phyloP scores from a whole-genome alignment of 2,888 invertebrate genomes.

The Hartigia nigra region DNA sequence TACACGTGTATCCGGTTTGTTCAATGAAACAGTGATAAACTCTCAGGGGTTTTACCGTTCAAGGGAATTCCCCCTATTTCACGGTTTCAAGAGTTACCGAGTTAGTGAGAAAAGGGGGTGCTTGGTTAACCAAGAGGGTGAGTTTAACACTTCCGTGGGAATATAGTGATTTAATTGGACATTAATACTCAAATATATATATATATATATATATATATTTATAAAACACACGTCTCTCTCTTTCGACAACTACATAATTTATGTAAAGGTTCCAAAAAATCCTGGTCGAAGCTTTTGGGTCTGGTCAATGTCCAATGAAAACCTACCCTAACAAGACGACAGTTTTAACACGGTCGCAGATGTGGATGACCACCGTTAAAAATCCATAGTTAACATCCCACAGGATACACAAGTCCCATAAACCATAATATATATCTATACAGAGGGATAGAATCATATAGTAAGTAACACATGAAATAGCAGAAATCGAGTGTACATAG shows the following conservation, averaged over 20 bases:
- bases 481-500: not conserved
- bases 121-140: constrained; percentile 1
- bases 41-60: not conserved
- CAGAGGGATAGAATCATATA: not conserved
- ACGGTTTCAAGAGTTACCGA: not conserved
- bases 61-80: not conserved
- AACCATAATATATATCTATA: not conserved
- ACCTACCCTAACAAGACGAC: constrained; percentile 33
- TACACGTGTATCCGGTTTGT: not conserved
- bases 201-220: constrained; percentile 11
- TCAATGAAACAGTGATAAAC: not conserved
- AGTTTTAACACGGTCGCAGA: constrained; percentile 40
- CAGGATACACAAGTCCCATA: constrained; percentile 3
- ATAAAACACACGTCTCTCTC: constrained; percentile 1
- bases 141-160: constrained; percentile 28
- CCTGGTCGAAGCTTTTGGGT: not conserved
- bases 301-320: constrained; percentile 30
- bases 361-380: constrained; percentile 36
- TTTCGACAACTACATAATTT: not conserved
- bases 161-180: constrained; percentile 25
- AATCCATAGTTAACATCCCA: constrained; percentile 1
- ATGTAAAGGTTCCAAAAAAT: constrained; percentile 9
- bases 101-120: not conserved
- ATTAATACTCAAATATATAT: constrained; percentile 19
- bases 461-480: not conserved